Conservation (phyloP, 2,113 vertebrate genomes). For the Atherinomorus stipes region DNA sequence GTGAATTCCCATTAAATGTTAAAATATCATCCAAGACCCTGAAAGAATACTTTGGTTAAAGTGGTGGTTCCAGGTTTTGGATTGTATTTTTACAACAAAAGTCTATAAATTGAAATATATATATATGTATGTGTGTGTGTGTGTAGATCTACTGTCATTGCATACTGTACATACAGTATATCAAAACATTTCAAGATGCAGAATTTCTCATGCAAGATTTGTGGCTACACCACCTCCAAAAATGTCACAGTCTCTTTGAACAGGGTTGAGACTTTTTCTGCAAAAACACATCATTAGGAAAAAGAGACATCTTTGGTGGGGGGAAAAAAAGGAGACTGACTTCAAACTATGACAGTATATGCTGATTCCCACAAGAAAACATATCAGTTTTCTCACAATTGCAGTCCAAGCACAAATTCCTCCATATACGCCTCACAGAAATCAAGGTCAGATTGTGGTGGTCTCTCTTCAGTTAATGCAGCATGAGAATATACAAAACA, state of each 20-base stretch:
- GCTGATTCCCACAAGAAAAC: slow-evolving; percentile 30
- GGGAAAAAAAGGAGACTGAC: background rate
- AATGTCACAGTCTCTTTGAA: background rate
- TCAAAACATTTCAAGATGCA: too few relatives aligned
- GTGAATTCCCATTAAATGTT: background rate
- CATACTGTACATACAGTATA: too few relatives aligned
- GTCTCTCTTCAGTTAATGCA: slow-evolving; percentile 39
- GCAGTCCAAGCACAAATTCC: slow-evolving; percentile 3
- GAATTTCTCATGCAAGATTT: background rate
- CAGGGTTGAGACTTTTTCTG: background rate
- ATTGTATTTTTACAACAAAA: too few relatives aligned
- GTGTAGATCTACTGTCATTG: too few relatives aligned
- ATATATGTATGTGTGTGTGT: too few relatives aligned
- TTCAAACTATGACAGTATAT: slow-evolving; percentile 46
- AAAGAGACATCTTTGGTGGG: background rate
- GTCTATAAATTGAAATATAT: too few relatives aligned
- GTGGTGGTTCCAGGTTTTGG: too few relatives aligned
- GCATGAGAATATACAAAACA: slow-evolving; percentile 44
- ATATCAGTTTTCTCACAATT: slow-evolving; percentile 32
- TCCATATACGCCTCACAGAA: slow-evolving; percentile 11
- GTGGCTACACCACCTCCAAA: background rate
- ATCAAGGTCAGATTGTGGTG: slow-evolving; percentile 37
- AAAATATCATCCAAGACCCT: background rate
- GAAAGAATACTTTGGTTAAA: background rate
- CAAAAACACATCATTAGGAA: slow-evolving; percentile 22